Evolutionary conservation across 2,797 vertebrate genomes (phyloP).

Genomic region (Micrastur ruficollis): DNA sequence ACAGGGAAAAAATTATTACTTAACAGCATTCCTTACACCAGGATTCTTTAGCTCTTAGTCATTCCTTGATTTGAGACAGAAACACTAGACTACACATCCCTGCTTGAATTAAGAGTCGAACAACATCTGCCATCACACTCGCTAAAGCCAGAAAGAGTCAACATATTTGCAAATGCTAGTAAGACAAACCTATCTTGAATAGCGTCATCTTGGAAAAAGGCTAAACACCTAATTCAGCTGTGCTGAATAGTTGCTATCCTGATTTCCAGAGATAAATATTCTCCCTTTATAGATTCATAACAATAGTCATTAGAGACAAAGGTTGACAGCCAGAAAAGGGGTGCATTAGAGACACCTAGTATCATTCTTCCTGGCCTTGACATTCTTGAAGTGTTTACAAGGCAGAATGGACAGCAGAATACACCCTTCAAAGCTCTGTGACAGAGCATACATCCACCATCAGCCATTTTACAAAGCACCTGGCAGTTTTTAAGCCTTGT

Average conservation of each 20-base stretch:
- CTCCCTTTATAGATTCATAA: background rate
- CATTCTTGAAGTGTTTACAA: background rate
- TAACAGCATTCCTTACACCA: background rate
- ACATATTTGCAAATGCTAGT: background rate
- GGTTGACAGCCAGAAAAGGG: background rate
- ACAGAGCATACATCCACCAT: background rate
- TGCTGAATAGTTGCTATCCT: background rate
- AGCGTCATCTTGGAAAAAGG: background rate
- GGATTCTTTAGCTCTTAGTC: slow-evolving; percentile 27
- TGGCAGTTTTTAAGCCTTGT: background rate
- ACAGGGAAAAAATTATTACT: background rate
- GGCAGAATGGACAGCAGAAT: background rate
- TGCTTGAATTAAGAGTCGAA: background rate
- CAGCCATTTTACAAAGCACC: background rate
- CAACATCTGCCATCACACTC: background rate
- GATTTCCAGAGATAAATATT: background rate
- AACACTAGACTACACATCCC: background rate
- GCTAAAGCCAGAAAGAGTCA: background rate
- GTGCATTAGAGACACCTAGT: background rate
- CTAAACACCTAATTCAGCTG: background rate
- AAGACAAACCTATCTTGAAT: background rate
- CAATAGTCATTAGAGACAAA: background rate
- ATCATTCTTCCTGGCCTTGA: background rate
- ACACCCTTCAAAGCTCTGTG: background rate
- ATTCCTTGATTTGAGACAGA: background rate